phyloP scores from a whole-genome alignment of 1,140 invertebrate genomes.

The Steinernema feltiae region DNA sequence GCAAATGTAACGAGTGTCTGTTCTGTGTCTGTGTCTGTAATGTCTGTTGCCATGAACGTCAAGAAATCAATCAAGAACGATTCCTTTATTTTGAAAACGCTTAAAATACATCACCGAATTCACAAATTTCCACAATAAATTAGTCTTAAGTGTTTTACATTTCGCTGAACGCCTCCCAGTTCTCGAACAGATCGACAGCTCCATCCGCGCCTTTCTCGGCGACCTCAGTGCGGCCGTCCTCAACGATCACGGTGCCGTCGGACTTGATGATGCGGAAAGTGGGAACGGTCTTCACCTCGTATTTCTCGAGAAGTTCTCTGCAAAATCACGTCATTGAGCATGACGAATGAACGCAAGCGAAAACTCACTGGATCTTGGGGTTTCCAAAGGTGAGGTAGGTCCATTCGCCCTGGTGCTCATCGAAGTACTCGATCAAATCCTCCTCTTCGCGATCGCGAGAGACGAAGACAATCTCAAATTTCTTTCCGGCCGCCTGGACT shows the following conservation, averaged over 20 bases:
- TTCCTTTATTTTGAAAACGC: no score
- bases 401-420: slow-evolving; percentile 51
- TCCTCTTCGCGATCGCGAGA: slow-evolving; percentile 46
- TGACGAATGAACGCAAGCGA: background rate
- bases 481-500: slow-evolving; percentile 42
- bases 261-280: slow-evolving; percentile 51
- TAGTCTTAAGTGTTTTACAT: background rate
- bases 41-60: no score
- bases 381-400: slow-evolving; percentile 42
- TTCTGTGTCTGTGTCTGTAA: no score
- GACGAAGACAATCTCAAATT: slow-evolving; percentile 49
- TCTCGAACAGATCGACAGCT: background rate
- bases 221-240: slow-evolving; percentile 54
- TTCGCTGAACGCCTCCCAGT: background rate
- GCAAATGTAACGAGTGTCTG: no score
- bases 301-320: slow-evolving; percentile 48
- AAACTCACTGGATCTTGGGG: slow-evolving; percentile 49
- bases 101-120: no score
- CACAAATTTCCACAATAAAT: background rate
- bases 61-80: no score
- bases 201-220: background rate
- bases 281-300: slow-evolving; percentile 55
- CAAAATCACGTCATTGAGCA: slow-evolving; percentile 16
- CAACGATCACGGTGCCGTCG: slow-evolving; percentile 52
- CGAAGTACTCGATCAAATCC: slow-evolving; percentile 48